Evolutionary conservation across 2,113 vertebrate species (phyloP).

Genomic region (Planiliza haematocheilus): DNA sequence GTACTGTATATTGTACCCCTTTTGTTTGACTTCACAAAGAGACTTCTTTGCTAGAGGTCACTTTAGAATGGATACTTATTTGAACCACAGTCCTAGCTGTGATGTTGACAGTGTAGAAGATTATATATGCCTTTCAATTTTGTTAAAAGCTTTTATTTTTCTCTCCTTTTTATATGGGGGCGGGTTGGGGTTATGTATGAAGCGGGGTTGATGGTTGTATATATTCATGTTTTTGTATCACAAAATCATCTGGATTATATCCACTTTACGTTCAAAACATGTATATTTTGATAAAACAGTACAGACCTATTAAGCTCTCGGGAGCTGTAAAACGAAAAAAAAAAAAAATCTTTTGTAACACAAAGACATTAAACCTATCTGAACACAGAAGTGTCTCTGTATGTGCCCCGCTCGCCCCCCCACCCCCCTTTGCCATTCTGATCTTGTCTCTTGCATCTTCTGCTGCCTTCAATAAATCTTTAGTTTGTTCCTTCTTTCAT

Average conservation of each 20-base stretch:
- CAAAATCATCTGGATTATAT: slow-evolving; percentile 80
- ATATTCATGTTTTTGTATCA: slow-evolving; percentile 86
- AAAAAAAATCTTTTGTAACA: slow-evolving; percentile 77
- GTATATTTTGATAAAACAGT: slow-evolving; percentile 84
- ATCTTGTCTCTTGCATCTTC: slow-evolving; percentile 72
- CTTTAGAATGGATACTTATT: slow-evolving; percentile 65
- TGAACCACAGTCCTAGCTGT: slow-evolving; percentile 69
- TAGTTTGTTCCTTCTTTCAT: slow-evolving; percentile 81
- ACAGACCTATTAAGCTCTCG: slow-evolving; percentile 74
- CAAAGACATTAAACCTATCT: slow-evolving; percentile 83
- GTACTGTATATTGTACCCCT: slow-evolving; percentile 67
- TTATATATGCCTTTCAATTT: slow-evolving; percentile 63
- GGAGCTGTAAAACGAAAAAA: slow-evolving; percentile 68
- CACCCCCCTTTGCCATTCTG: slow-evolving; percentile 54
- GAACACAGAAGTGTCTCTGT: slow-evolving; percentile 75
- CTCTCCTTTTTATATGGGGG: slow-evolving; percentile 68
- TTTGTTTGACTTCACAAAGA: slow-evolving; percentile 63
- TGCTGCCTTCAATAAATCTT: slow-evolving; percentile 85
- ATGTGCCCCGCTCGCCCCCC: slow-evolving; percentile 63
- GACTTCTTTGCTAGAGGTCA: slow-evolving; percentile 54
- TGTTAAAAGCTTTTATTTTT: slow-evolving; percentile 75
- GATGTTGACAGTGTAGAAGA: slow-evolving; percentile 65
- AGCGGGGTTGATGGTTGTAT: slow-evolving; percentile 78
- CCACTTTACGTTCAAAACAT: slow-evolving; percentile 81
- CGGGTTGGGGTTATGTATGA: slow-evolving; percentile 68